Evolutionary conservation across 2,888 invertebrate species (phyloP), one percentile per base, ranked within the genome.

Genomic region (Hydrotaea diabolus): DNA sequence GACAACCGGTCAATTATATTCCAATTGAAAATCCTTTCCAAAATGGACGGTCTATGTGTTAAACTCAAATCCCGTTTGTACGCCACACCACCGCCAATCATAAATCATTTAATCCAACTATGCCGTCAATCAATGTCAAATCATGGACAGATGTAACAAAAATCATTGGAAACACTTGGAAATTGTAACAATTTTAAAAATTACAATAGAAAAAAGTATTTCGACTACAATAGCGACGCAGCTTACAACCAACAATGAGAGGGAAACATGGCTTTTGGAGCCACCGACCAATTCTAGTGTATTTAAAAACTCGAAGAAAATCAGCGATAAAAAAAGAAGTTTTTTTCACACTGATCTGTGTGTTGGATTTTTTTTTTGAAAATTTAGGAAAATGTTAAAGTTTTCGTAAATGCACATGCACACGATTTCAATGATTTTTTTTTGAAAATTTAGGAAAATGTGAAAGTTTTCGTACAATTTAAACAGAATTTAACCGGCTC

Each of bases 31-130:
- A 69, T 69, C 69, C 69, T 69, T 69, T 46, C 46, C 39, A 69
- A 69, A 39, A 59, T 39, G 15, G 46, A 21, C 31, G n/a, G n/a
- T n/a, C n/a, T 64, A 19, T 19, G 3, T 39, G 36, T 19, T n/a
- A 4, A 39, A 57, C 57, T 3, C 57, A n/a, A 36, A 39, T 64
- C 64, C 36, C 31, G 36, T 39, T 36, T 39, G 15, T 31, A 5
- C 7, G 23, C 23, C 4, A 2, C n/a, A n/a, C n/a, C n/a, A n/a
- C 7, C 31, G 2, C 4, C 43, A 69, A 66, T 59, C 74, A 74
- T 74, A 80, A 80, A 80, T 74, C 69, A 80, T 55, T 80, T 74
- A 74, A 69, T 69, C 19, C 74, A 66, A 55, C n/a, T 66, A 39
- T 23, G 8, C 55, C 66, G 79, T 74, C 79, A 74, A 80, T 74